Base-by-base conservation (phyloP, 2,888 invertebrate species). In the Ferrisia virgata region DNA sequence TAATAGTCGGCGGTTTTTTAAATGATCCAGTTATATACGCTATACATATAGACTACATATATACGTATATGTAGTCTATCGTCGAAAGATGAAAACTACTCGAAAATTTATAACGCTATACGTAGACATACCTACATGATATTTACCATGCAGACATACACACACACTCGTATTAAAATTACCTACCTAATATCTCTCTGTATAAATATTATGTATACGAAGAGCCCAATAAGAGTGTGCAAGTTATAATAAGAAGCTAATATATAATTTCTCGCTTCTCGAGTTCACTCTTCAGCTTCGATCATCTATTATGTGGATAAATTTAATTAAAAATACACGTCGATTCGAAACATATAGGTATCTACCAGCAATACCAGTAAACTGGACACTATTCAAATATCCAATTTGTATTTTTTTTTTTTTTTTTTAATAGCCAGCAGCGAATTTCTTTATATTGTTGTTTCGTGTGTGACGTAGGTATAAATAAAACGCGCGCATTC, bases 241-340 rank as follows among this genome's bases (percentile, higher is more conserved):
- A 18, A 53, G 22, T 53, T 64, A 28, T 5, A n/a, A n/a, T n/a
- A 64, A 64, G 64, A 64, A 64, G 64, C 64, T 64, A 53, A 53
- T 53, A 64, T 64, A 64, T 64, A 64, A 64, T 64, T 64, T 64
- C 64, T 64, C 64, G 64, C 28, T 64, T 64, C 64, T 64, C 25
- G 64, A 15, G 53, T 40, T 53, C 47, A n/a, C n/a, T n/a, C n/a
- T n/a, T n/a, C n/a, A n/a, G n/a, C n/a, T n/a, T n/a, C n/a, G n/a
- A n/a, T n/a, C n/a, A 22, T 53, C 22, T 53, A 22, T 53, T 53
- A 53, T 64, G 64, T 64, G 64, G 28, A 64, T 53, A 53, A 53
- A 53, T 64, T 64, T 64, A 64, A 64, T 64, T 64, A 64, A 64
- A 64, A 64, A 64, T 64, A 64, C 28, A 28, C 53, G 53, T 53